Conservation (phyloP, 2,888 invertebrate species). For the Lasius platythorax region DNA sequence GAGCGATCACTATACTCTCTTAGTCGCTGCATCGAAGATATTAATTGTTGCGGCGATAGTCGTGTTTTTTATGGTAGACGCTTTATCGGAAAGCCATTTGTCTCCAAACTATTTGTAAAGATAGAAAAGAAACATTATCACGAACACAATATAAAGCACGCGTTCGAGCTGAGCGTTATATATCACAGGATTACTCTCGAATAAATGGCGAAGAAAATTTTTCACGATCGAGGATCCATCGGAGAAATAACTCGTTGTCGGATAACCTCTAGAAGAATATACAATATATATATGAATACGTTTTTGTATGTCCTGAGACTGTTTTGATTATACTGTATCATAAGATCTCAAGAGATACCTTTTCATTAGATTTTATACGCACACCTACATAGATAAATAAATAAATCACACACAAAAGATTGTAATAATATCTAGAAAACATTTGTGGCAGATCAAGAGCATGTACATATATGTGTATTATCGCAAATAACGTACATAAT, state of each 20-base stretch:
- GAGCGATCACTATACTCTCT: neutral
- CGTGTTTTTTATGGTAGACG: neutral
- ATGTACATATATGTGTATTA: neutral
- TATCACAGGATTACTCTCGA: conserved; percentile 36
- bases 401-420: neutral
- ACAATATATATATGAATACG: neutral
- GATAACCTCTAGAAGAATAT: neutral
- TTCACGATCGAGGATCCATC: conserved; percentile 19
- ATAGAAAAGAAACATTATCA: conserved; percentile 43
- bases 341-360: neutral
- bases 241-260: conserved; percentile 34
- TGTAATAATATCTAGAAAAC: neutral
- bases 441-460: neutral
- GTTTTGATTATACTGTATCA: neutral
- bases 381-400: neutral
- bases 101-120: conserved; percentile 38
- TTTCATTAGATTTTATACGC: neutral
- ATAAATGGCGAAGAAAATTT: conserved; percentile 40
- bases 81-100: conserved; percentile 51
- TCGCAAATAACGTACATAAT: neutral
- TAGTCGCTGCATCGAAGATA: neutral
- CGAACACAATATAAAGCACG: conserved; percentile 19
- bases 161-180: conserved; percentile 26
- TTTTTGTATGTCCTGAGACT: neutral
- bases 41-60: conserved; percentile 12